Conservation (phyloP, 2,888 invertebrate genomes). For the Drosophila macrospina region DNA sequence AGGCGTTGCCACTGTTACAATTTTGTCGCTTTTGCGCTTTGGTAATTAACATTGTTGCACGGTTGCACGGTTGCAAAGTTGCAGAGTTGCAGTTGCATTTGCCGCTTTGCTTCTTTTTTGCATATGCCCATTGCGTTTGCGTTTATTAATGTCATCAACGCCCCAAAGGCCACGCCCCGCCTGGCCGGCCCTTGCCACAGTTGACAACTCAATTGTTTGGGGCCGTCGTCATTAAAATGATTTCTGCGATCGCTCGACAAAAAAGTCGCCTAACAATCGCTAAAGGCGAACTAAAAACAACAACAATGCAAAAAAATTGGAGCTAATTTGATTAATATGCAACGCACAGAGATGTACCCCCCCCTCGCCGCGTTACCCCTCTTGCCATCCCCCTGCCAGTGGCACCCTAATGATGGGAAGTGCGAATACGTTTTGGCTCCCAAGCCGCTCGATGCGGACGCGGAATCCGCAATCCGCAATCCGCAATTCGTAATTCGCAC, state of each 20-base stretch:
- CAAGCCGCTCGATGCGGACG: conserved; percentile 54
- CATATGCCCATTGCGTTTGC: conserved; percentile 55
- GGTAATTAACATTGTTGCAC: conserved; percentile 66
- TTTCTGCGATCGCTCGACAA: conserved; percentile 56
- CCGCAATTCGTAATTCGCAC: conserved; percentile 54
- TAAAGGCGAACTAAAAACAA: conserved; percentile 43
- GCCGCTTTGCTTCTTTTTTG: conserved; percentile 49
- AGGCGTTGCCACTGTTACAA: conserved; percentile 75
- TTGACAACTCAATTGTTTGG: conserved; percentile 78
- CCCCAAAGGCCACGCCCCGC: conserved; percentile 44
- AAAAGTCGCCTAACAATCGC: conserved; percentile 61
- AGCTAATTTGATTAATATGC: conserved; percentile 83
- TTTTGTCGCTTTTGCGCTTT: conserved; percentile 67
- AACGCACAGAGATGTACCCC: conserved; percentile 45
- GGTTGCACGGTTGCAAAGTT: conserved; percentile 18
- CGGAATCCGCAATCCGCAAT: conserved; percentile 13
- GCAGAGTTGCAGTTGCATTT: conserved; percentile 24
- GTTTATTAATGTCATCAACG: conserved; percentile 78
- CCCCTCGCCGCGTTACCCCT: background rate
- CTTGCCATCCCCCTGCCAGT: background rate
- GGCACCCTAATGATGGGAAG: conserved; percentile 82
- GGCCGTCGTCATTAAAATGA: conserved; percentile 67
- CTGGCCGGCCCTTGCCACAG: conserved; percentile 28
- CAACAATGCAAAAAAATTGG: conserved; percentile 68
- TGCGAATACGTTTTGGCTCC: conserved; percentile 71